Percentiles rank a stretch among this genome's conserved stretches.
phyloP scores from a whole-genome alignment of 2,797 vertebrate species.

The Chelidonichthys spinosus region DNA sequence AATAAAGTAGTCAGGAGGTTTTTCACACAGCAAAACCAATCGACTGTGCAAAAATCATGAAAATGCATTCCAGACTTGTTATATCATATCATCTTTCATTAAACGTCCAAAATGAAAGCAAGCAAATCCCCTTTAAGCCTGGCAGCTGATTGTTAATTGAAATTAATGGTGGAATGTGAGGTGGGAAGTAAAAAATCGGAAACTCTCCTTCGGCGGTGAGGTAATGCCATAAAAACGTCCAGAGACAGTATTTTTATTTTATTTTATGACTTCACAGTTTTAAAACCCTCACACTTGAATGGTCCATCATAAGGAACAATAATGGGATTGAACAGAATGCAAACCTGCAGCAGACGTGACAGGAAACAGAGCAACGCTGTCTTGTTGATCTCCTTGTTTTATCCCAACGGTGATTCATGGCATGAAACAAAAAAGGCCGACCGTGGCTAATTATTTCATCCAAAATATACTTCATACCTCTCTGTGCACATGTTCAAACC shows the following conservation, averaged over 20 bases:
- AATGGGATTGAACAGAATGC: constrained; percentile 3
- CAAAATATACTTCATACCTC: constrained; percentile 35
- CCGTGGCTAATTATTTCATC: constrained; percentile 43
- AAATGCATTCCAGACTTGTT: constrained; percentile 20
- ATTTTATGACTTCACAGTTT: constrained; percentile 11
- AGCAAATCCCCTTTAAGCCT: constrained; percentile 21
- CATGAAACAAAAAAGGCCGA: constrained; percentile 16
- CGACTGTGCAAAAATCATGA: neutral
- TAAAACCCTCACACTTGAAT: constrained; percentile 9
- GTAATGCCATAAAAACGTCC: neutral
- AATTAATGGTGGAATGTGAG: constrained; percentile 36
- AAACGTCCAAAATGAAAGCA: constrained; percentile 31
- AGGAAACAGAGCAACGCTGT: constrained; percentile 27
- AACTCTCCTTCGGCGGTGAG: neutral
- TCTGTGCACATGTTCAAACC: constrained; percentile 9
- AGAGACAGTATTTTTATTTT: neutral
- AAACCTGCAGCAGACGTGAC: constrained; percentile 5
- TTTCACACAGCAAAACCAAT: neutral
- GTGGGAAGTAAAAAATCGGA: constrained; percentile 1
- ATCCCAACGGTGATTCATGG: constrained; percentile 27
- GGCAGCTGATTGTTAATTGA: constrained; percentile 27
- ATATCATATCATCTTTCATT: constrained; percentile 33
- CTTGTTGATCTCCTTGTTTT: constrained; percentile 29
- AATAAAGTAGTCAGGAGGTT: neutral
- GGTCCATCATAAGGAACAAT: constrained; percentile 10